Evolutionary conservation across 2,797 vertebrate species (phyloP).

Genomic region (Xiphophorus birchmanni): DNA sequence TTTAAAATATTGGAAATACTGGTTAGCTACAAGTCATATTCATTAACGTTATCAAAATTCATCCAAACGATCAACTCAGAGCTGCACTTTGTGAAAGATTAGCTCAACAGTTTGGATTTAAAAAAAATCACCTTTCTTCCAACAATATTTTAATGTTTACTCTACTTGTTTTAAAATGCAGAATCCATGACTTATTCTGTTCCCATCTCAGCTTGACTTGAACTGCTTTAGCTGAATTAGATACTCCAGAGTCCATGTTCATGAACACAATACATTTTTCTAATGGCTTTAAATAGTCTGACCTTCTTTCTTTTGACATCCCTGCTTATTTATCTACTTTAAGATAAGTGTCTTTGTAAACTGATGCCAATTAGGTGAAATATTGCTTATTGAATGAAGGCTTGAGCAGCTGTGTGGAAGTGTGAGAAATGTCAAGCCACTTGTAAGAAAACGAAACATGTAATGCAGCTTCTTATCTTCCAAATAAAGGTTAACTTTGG

Average conservation of each 20-base stretch:
- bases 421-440: slow-evolving; percentile 23
- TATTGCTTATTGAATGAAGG: slow-evolving; percentile 27
- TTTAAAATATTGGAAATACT: no score
- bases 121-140: no score
- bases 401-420: not conserved
- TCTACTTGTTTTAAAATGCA: no score
- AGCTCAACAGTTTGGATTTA: no score
- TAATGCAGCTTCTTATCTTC: not conserved
- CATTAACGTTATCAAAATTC: no score
- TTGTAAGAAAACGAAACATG: not conserved
- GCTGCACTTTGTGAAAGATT: no score
- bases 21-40: no score
- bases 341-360: slow-evolving; percentile 18
- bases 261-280: not conserved
- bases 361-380: slow-evolving; percentile 16
- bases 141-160: not conserved
- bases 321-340: slow-evolving; percentile 17
- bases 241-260: not conserved
- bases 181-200: not conserved
- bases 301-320: slow-evolving; percentile 24
- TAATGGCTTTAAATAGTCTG: no score
- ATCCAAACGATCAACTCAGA: no score
- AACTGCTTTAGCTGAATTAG: not conserved
- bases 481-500: not conserved
- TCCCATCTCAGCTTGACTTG: not conserved